These are phyloP conservation scores for Ochotona curzoniae DNA, from an alignment of 2,113 vertebrate genomes.

Conservation along the genomic window DNA sequence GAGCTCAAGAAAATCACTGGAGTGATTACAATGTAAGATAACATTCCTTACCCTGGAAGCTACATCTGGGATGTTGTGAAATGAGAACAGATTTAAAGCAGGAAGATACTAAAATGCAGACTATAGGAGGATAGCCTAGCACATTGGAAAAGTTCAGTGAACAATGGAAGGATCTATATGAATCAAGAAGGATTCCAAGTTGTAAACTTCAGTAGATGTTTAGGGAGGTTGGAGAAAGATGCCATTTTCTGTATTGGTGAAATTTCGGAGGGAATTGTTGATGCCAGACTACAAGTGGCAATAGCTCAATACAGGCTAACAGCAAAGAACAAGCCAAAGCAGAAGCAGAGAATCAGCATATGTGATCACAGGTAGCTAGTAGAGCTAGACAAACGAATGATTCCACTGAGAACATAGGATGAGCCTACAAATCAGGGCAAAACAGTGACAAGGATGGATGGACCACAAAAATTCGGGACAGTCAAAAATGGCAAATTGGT, in stretches of 20 bases:
- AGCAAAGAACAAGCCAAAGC: background rate
- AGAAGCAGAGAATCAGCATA: slow-evolving; percentile 30
- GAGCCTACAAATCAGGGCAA: slow-evolving; percentile 11
- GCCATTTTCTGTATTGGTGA: background rate
- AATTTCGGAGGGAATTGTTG: background rate
- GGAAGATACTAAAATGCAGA: background rate
- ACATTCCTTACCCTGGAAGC: background rate
- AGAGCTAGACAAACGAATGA: background rate
- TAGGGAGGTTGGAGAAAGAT: background rate
- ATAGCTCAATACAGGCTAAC: background rate
- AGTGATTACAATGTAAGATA: background rate
- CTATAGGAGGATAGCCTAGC: background rate
- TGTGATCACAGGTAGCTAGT: background rate
- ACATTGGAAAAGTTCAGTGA: background rate
- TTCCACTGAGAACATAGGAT: background rate
- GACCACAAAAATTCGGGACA: background rate
- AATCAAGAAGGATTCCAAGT: background rate
- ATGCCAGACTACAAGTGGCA: background rate
- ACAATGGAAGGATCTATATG: background rate
- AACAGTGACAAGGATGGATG: background rate
- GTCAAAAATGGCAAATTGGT: background rate
- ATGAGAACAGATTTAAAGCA: background rate
- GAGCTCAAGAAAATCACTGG: background rate
- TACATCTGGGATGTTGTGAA: background rate
- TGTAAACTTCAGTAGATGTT: background rate